These are phyloP conservation scores for Ornithorhynchus anatinus DNA, from an alignment of 2,113 vertebrate species.

Conservation along the genomic window DNA sequence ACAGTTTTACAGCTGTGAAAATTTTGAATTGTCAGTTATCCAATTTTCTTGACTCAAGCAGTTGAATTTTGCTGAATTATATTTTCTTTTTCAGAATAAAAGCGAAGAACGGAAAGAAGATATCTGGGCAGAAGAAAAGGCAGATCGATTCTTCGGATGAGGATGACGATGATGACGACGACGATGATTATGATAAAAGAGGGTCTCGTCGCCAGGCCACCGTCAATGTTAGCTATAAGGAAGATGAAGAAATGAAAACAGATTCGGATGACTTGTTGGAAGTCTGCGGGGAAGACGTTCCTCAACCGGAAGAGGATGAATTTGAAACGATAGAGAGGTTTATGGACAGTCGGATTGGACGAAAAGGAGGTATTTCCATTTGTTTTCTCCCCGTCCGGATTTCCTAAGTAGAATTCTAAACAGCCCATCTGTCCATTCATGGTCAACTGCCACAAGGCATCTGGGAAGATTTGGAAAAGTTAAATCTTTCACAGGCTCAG, in stretches of 20 bases:
- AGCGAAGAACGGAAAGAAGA: slow-evolving; percentile 89
- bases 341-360: slow-evolving; percentile 89
- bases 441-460: too few species aligned
- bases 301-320: slow-evolving; percentile 94
- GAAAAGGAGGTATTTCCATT: slow-evolving; percentile 87
- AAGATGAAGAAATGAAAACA: slow-evolving; percentile 95
- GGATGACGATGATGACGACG: slow-evolving; percentile 64
- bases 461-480: too few species aligned
- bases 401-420: too few species aligned
- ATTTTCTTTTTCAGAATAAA: slow-evolving; percentile 74
- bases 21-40: not conserved
- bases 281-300: slow-evolving; percentile 93
- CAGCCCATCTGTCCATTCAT: too few species aligned
- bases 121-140: slow-evolving; percentile 82
- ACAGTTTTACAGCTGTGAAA: not conserved
- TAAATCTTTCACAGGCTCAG: too few species aligned
- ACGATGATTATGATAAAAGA: slow-evolving; percentile 85
- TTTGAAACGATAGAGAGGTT: slow-evolving; percentile 97
- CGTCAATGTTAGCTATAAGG: slow-evolving; percentile 96
- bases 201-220: slow-evolving; percentile 94
- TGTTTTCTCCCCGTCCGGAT: not conserved
- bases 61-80: not conserved
- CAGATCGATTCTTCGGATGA: slow-evolving; percentile 83
- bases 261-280: slow-evolving; percentile 97
- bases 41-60: slow-evolving; percentile 8